Conservation (phyloP, 2,113 vertebrate species). For the Donacobius atricapilla region DNA sequence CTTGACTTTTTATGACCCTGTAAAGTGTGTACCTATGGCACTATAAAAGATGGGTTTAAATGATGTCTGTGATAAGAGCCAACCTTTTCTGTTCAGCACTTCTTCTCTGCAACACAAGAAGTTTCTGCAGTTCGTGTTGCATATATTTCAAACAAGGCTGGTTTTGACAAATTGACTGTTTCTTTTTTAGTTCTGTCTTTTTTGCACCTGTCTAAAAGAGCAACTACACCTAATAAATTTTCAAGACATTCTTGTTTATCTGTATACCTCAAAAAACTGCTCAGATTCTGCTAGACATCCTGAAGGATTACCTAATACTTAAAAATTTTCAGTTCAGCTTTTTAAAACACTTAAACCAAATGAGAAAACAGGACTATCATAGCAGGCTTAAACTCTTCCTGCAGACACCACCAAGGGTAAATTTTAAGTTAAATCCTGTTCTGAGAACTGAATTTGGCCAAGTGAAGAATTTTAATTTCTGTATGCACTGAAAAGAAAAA, state of each 20-base stretch:
- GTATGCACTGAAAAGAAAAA: conserved; percentile 38
- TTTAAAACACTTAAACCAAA: neutral
- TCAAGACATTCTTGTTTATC: neutral
- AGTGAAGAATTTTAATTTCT: conserved; percentile 20
- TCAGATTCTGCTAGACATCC: neutral
- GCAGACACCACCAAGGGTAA: neutral
- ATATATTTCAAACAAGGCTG: conserved; percentile 54
- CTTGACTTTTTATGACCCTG: conserved; percentile 51
- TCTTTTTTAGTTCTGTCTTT: conserved; percentile 22
- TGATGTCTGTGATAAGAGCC: conserved; percentile 16
- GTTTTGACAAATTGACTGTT: conserved; percentile 28
- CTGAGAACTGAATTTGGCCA: neutral
- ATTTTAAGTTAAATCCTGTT: neutral
- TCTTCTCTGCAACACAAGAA: conserved; percentile 16
- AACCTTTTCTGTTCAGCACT: conserved; percentile 29
- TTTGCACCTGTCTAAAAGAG: neutral
- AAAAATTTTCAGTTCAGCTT: conserved; percentile 4
- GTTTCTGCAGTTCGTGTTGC: conserved; percentile 14
- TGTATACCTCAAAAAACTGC: neutral
- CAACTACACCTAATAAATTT: conserved; percentile 1
- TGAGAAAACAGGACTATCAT: neutral
- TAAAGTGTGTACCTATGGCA: conserved; percentile 43
- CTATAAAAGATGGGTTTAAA: conserved; percentile 49
- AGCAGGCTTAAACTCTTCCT: neutral
- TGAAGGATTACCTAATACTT: neutral